Evolutionary conservation across 2,888 invertebrate species (phyloP), one percentile per base, ranked within the genome.

Genomic region (Zele albiditarsus): DNA sequence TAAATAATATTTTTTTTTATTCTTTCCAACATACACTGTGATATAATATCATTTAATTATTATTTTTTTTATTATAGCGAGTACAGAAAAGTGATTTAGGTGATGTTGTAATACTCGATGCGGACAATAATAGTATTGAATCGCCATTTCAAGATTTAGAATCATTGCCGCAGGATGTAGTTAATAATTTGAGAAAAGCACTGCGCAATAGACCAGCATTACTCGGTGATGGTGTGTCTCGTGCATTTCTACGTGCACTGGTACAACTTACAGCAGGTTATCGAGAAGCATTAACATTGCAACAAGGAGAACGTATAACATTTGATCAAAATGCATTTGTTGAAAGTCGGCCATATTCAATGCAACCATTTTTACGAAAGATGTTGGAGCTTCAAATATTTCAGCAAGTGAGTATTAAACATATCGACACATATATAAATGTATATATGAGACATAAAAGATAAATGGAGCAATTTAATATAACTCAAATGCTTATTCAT

Each of bases 231-330:
- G 95, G 97, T 0, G 95, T 99, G 5, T 96, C 98, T 3, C 93
- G 97, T 85, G 96, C 98, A 63, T 99, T 99, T 90, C 91, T 99
- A 72, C 92, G 95, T 77, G 96, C 98, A 12, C 91, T 98, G 81
- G 98, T 98, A 14, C 95, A 96, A 89, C 91, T 99, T 73, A 98
- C 99, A 84, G 98, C 98, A 66, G 97, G 97, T 79, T 98, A 98
- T 89, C 92, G 97, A 79, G 97, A 98, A 89, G 98, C 97, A 33
- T 92, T 98, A 62, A 94, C 94, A 89, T 94, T 94, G 82, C 92
- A 93, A 77, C 92, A 93, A 80, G 94, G 93, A 5, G 92, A 94
- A 82, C 88, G 90, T 68, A 96, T 97, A 74, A 96, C 95, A 10
- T 98, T 98, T 87, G 95, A 95, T 89, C 92, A 93, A 70, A 96